phyloP scores from a whole-genome alignment of 2,797 vertebrate genomes.

The Pachyuromys duprasi region DNA sequence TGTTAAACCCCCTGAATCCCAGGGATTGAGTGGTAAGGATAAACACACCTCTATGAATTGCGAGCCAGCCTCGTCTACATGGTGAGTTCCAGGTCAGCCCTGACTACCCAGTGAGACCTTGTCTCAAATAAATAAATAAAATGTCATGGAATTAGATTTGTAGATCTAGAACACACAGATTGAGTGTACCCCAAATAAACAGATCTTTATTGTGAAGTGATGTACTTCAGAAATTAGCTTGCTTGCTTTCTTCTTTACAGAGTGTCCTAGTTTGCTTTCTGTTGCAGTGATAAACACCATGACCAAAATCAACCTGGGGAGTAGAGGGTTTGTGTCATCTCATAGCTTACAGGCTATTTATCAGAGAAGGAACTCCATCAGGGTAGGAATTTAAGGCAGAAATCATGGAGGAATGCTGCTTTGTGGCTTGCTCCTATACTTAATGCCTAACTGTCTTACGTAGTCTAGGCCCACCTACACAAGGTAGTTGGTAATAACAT shows the following conservation, averaged over 20 bases:
- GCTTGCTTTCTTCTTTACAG: slow-evolving; percentile 38
- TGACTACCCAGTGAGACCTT: background rate
- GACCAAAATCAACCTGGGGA: background rate
- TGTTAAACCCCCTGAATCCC: background rate
- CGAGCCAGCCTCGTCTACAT: background rate
- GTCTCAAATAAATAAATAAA: background rate
- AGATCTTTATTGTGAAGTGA: background rate
- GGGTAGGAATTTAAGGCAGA: background rate
- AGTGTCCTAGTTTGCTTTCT: background rate
- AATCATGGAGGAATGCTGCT: background rate
- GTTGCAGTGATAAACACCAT: background rate
- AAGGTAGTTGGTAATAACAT: background rate
- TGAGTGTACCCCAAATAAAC: slow-evolving; percentile 4
- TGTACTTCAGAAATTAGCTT: slow-evolving; percentile 54
- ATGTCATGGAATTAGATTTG: slow-evolving; percentile 11
- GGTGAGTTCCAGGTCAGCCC: background rate
- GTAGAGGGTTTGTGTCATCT: background rate
- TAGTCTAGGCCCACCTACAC: background rate
- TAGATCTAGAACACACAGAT: slow-evolving; percentile 44
- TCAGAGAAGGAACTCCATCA: background rate
- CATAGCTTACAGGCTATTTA: background rate
- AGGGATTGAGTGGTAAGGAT: background rate
- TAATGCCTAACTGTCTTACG: background rate
- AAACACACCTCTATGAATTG: background rate
- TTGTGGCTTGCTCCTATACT: background rate